Percentiles rank a stretch among this genome's conserved stretches.
phyloP scores from a whole-genome alignment of 2,797 vertebrate species.

The Acanthurus tractus region DNA sequence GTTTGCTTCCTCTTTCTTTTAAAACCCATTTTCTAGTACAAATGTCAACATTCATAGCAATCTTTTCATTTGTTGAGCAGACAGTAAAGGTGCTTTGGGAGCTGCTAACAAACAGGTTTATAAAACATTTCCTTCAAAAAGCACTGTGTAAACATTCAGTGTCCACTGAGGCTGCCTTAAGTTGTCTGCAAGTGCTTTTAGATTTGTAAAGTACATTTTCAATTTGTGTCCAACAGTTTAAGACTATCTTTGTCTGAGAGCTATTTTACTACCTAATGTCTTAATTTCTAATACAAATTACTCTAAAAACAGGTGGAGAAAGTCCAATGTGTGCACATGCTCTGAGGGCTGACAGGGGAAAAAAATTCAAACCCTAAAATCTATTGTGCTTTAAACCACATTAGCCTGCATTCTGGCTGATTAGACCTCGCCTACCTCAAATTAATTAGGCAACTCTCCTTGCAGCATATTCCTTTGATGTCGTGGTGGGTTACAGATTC shows the following conservation, averaged over 20 bases:
- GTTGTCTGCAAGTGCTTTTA: constrained; percentile 31
- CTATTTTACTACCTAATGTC: constrained; percentile 33
- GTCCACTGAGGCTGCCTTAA: constrained; percentile 8
- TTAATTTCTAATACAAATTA: constrained; percentile 31
- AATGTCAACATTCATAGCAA: constrained; percentile 59
- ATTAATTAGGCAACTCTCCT: constrained; percentile 45
- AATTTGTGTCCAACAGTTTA: constrained; percentile 5
- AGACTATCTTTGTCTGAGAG: constrained; percentile 14
- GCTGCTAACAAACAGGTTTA: constrained; percentile 48
- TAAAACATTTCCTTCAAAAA: constrained; percentile 61
- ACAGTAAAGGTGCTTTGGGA: constrained; percentile 19
- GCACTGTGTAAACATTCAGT: constrained; percentile 24
- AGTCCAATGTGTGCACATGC: constrained; percentile 31
- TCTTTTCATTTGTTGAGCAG: constrained; percentile 2
- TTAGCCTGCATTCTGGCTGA: constrained; percentile 32
- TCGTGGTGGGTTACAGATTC: constrained; percentile 25
- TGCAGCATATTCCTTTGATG: constrained; percentile 39
- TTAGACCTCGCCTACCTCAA: background rate
- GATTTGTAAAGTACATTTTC: constrained; percentile 23
- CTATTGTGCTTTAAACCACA: constrained; percentile 71
- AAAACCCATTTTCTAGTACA: constrained; percentile 19
- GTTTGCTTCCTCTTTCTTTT: constrained; percentile 18
- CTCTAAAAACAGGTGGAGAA: constrained; percentile 48
- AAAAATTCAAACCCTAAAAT: constrained; percentile 15
- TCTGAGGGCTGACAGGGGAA: constrained; percentile 26